Evolutionary conservation across 2,797 vertebrate genomes (phyloP).

Genomic region (Eulemur mongoz): DNA sequence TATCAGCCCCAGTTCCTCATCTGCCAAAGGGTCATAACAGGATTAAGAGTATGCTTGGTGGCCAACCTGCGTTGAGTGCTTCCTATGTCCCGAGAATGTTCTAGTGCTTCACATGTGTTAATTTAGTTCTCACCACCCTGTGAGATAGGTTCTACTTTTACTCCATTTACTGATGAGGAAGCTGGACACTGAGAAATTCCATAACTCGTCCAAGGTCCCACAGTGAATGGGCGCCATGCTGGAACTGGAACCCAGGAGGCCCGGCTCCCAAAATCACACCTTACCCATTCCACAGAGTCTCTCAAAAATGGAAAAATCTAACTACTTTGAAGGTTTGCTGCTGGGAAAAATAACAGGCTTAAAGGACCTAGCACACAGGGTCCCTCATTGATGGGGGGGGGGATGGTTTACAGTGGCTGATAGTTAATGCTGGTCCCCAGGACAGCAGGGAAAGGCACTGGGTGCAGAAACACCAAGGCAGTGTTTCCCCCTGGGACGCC

Average conservation of each 20-base stretch:
- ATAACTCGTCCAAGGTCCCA: not conserved
- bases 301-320: not conserved
- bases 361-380: not conserved
- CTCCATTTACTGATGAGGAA: not conserved
- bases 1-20: not conserved
- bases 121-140: too few relatives aligned
- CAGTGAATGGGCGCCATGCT: not conserved
- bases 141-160: not conserved
- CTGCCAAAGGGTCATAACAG: not conserved
- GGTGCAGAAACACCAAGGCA: not conserved
- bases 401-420: not conserved
- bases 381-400: too few relatives aligned
- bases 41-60: not conserved
- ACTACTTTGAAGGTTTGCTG: not conserved
- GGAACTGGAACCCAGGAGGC: not conserved
- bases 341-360: not conserved
- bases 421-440: not conserved
- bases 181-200: not conserved
- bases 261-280: not conserved
- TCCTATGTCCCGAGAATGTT: not conserved
- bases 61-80: not conserved
- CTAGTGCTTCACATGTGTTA: not conserved
- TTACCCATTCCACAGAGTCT: not conserved
- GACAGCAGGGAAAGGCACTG: not conserved
- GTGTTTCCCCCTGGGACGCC: too few relatives aligned